These are phyloP conservation scores for Ranitomeya variabilis DNA, from an alignment of 2,113 vertebrate genomes.

Conservation along the genomic window DNA sequence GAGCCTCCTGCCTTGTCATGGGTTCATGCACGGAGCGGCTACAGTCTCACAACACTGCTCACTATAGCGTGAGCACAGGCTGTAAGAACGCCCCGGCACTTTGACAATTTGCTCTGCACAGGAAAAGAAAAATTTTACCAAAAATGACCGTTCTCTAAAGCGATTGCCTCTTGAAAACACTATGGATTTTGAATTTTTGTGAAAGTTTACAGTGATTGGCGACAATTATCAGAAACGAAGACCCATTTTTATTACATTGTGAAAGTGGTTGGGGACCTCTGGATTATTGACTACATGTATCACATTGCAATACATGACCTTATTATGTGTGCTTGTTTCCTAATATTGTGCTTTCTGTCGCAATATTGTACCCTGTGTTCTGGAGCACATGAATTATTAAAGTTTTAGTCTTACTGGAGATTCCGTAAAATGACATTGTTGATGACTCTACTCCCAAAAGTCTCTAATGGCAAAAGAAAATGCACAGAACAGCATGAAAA, in stretches of 20 bases:
- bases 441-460: neutral
- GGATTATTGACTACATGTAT: neutral
- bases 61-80: no score
- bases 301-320: no score
- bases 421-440: conserved; percentile 37
- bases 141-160: no score
- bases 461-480: conserved; percentile 20
- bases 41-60: no score
- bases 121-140: no score
- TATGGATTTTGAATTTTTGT: no score
- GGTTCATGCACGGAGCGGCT: no score
- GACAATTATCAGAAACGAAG: neutral
- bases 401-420: neutral
- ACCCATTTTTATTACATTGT: neutral
- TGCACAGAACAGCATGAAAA: conserved; percentile 51
- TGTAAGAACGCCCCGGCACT: no score
- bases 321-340: neutral
- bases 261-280: neutral
- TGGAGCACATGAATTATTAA: conserved; percentile 7
- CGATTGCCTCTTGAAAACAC: no score
- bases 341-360: neutral
- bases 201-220: neutral
- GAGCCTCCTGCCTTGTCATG: no score
- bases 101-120: neutral
- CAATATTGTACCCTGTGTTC: neutral